Base-by-base conservation (phyloP, 2,888 invertebrate genomes). In the Caenorhabditis angaria region DNA sequence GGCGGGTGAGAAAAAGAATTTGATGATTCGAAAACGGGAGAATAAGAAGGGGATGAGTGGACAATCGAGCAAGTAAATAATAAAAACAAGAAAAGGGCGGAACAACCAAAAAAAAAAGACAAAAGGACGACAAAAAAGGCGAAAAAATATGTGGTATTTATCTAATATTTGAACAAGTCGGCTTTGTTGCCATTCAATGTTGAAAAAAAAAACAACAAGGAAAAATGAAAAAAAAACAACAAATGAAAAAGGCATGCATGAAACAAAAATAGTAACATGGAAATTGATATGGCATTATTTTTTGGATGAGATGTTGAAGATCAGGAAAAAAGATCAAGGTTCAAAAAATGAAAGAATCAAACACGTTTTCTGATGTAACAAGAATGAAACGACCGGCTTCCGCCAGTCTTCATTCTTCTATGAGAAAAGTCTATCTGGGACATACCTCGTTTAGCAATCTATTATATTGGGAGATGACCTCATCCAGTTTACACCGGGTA, bases 11-110 rank as follows among this genome's bases (percentile, higher is more conserved):
- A 41, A 41, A 41, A 12, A 32, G 5, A 32, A 18, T 14, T 12
- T 3, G 14, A 41, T 41, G 10, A 18, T 41, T 41, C 10, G 18
- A 41, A 35, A 27, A 51, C 41, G 20, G 14, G 57, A 48, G 50
- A 54, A 56, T 54, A 54, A 65, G 54, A 53, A 22, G 55, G 50
- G 29, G 35, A 65, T 20, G 55, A 56, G 62, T 68, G 59, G 68
- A 47, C 63, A 61, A 18, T 41, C 41, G 18, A 41, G n/a, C n/a
- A 41, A 41, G 41, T 41, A 41, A 41, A 41, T 41, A 41, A 41
- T 41, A 18, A 41, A 41, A 41, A 41, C 41, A 41, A 41, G 41
- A 41, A 41, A 56, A 22, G 24, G 41, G 41, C 24, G 41, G 41
- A 41, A 41, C 41, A 8, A n/a, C 35, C 41, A 10, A n/a, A n/a